phyloP scores from a whole-genome alignment of 1,140 invertebrate species.

The Cryptotermes secundus region DNA sequence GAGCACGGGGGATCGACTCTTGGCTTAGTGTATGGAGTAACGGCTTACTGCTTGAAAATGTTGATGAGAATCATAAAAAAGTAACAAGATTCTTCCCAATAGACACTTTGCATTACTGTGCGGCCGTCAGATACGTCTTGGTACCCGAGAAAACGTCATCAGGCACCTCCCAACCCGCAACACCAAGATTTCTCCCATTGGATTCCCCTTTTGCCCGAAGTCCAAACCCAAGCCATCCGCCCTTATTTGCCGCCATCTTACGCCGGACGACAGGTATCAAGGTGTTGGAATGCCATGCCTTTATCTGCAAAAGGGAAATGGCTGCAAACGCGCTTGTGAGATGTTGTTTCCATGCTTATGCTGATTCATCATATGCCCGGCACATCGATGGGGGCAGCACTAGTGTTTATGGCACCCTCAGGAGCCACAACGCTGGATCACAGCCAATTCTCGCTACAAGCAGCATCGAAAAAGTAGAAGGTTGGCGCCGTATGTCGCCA shows the following conservation, averaged over 20 bases:
- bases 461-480: slow-evolving; percentile 50
- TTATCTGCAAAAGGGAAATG: slow-evolving; percentile 94
- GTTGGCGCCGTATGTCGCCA: slow-evolving; percentile 52
- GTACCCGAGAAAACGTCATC: slow-evolving; percentile 55
- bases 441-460: slow-evolving; percentile 30
- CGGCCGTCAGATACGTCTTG: slow-evolving; percentile 81
- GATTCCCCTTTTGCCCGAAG: slow-evolving; percentile 93
- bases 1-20: slow-evolving; percentile 91
- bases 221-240: slow-evolving; percentile 85
- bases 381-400: slow-evolving; percentile 63
- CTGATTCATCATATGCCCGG: slow-evolving; percentile 88
- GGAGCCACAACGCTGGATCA: slow-evolving; percentile 43
- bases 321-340: slow-evolving; percentile 91
- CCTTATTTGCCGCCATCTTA: slow-evolving; percentile 95
- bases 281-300: slow-evolving; percentile 98
- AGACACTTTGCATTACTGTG: slow-evolving; percentile 94
- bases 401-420: slow-evolving; percentile 52
- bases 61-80: slow-evolving; percentile 92
- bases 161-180: slow-evolving; percentile 49
- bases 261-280: slow-evolving; percentile 96
- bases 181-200: slow-evolving; percentile 89
- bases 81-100: slow-evolving; percentile 97
- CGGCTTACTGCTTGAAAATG: slow-evolving; percentile 93
- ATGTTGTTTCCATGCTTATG: slow-evolving; percentile 94
- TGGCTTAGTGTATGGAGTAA: slow-evolving; percentile 98